A percentile compares a stretch with the other conserved stretches of the same genome.
These are phyloP conservation scores for Caenorhabditis inopinata DNA, from an alignment of 1,140 invertebrate species.

Conservation along the genomic window DNA sequence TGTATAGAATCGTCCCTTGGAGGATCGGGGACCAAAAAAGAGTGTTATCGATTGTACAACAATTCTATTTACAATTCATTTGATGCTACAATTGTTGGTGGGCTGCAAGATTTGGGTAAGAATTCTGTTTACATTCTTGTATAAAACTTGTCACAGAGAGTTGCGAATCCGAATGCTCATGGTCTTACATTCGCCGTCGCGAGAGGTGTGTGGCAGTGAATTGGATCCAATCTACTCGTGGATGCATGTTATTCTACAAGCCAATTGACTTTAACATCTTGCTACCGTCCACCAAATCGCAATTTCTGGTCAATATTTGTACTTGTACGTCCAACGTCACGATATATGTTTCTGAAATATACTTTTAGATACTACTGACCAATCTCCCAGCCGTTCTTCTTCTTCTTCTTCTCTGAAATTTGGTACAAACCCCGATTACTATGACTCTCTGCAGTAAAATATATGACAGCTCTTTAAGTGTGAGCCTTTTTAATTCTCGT, in stretches of 20 bases:
- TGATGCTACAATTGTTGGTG: slow-evolving; percentile 1
- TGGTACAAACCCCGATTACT: background rate
- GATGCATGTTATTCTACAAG: slow-evolving; percentile 16
- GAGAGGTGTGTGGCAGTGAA: slow-evolving; percentile 5
- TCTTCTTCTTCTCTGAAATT: background rate
- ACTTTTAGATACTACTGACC: background rate
- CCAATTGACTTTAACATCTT: slow-evolving; percentile 5
- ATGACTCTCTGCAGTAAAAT: background rate
- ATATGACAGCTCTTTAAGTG: no score
- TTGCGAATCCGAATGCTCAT: slow-evolving; percentile 11
- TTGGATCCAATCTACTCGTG: background rate
- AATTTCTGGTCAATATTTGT: background rate
- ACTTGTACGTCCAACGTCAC: background rate
- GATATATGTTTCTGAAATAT: no score
- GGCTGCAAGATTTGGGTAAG: background rate
- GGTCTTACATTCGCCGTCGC: slow-evolving; percentile 1
- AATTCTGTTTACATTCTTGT: no score
- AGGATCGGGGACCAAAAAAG: background rate
- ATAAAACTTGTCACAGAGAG: background rate
- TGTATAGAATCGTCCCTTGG: background rate
- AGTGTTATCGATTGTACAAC: slow-evolving; percentile 11
- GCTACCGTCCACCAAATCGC: background rate
- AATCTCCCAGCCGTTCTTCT: background rate
- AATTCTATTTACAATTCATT: background rate
- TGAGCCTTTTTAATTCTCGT: no score